Base-by-base conservation (phyloP, 2,888 invertebrate genomes). In the Parthenolecanium corni region DNA sequence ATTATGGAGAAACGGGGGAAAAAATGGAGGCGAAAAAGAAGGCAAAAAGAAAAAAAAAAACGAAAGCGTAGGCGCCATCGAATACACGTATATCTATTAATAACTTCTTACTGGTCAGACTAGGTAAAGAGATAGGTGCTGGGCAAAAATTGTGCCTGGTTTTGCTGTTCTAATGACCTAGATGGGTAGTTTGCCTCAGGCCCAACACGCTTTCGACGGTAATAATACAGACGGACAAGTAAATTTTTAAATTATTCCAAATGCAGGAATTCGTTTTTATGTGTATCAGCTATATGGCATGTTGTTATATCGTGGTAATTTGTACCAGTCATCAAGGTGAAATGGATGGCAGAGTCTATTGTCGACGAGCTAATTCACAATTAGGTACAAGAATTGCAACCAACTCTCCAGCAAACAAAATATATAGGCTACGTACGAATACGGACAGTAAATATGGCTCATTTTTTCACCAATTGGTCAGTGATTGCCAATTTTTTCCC, bases 121-220 rank as follows among this genome's bases (percentile, higher is more conserved):
- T 23, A 36, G 53, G 31, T 31, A 31, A 9, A 31, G 4, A 31
- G 31, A 9, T 31, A 31, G 31, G 31, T 40, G 40, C 53, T 40
- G 40, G n/a, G 23, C 53, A 12, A 42, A 42, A 53, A 40, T 53
- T 53, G 40, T 40, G 53, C 53, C 23, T 40, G 40, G 38, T 53
- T 40, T 53, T 53, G 53, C 53, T 53, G 53, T 53, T 53, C 53
- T 53, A 53, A 53, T 53, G 36, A 53, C 53, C 53, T 53, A 53
- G 40, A 53, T 53, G 53, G 53, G 40, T 38, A 53, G 38, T 53
- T 23, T 9, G 53, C 53, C 53, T 53, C 20, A 23, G 53, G 53
- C 5, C 21, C 40, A 53, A 53, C 53, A 53, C 53, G 53, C 53
- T 53, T 53, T 53, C 53, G 40, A 53, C 53, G 36, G 53, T 23